Percentiles rank a stretch among this genome's conserved stretches.
phyloP scores from a whole-genome alignment of 2,888 invertebrate genomes.

The Rhagonycha lutea region DNA sequence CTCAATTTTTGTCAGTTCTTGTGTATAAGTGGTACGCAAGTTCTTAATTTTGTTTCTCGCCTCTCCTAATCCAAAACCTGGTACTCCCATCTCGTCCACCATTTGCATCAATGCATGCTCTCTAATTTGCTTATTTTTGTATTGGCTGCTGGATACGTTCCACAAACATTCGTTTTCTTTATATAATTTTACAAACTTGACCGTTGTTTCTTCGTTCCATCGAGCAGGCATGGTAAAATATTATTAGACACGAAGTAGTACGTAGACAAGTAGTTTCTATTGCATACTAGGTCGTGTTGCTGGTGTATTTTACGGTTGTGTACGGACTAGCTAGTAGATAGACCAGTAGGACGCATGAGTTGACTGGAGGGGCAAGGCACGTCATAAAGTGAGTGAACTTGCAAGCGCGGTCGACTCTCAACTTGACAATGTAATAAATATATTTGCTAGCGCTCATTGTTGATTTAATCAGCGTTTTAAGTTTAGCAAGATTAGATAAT shows the following conservation, averaged over 20 bases:
- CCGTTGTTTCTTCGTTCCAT: background rate
- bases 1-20: constrained; percentile 10
- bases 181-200: background rate
- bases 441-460: background rate
- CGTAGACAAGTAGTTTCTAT: background rate
- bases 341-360: background rate
- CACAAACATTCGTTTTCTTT: background rate
- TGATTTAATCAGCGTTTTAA: background rate
- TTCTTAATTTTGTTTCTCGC: constrained; percentile 5
- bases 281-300: no score
- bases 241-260: background rate
- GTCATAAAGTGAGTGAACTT: background rate
- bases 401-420: background rate
- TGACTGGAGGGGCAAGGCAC: background rate
- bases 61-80: background rate
- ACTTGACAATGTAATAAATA: background rate
- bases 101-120: background rate
- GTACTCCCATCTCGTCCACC: background rate
- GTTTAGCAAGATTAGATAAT: background rate
- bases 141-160: background rate
- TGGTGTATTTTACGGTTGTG: background rate
- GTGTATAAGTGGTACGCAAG: constrained; percentile 4
- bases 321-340: background rate
- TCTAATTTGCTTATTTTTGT: background rate
- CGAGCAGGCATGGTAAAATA: background rate